Percentiles rank a stretch among this genome's conserved stretches.
phyloP scores from a whole-genome alignment of 2,797 vertebrate species.

The Poecilia wingei region DNA sequence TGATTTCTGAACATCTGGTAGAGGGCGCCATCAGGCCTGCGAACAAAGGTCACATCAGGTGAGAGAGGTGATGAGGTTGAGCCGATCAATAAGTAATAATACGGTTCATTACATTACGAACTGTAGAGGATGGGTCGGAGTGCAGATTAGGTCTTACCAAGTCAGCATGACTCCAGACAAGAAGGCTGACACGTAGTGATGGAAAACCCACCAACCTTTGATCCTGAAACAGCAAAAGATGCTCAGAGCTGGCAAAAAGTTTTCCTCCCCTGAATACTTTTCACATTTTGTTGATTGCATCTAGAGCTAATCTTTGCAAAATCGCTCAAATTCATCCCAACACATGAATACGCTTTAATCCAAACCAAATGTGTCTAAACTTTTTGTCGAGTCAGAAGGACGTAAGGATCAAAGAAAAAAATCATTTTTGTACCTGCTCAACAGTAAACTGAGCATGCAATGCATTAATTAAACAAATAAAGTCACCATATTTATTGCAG shows the following conservation, averaged over 20 bases:
- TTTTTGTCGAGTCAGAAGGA: too few relatives aligned
- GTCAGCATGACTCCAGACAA: conserved; percentile 97
- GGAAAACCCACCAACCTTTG: conserved; percentile 98
- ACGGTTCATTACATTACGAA: background rate
- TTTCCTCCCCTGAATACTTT: background rate
- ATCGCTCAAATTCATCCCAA: background rate
- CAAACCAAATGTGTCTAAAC: background rate
- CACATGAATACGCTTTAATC: background rate
- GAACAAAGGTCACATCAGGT: conserved; percentile 32
- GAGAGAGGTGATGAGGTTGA: background rate
- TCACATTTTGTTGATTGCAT: too few relatives aligned
- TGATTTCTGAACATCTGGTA: conserved; percentile 98
- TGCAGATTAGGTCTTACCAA: conserved; percentile 80
- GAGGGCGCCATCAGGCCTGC: conserved; percentile 92
- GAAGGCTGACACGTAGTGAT: conserved; percentile 95
- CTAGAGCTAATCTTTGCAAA: too few relatives aligned
- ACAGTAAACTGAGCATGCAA: too few relatives aligned
- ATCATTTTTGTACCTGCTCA: too few relatives aligned
- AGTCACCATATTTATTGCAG: too few relatives aligned
- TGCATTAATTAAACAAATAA: too few relatives aligned
- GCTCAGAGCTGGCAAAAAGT: background rate
- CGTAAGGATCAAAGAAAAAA: too few relatives aligned
- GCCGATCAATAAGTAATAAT: background rate
- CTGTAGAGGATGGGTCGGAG: background rate
- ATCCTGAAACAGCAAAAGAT: conserved; percentile 82